A percentile compares a stretch with the other conserved stretches of the same genome.
phyloP scores from a whole-genome alignment of 53 echinoderm and acorn worm species.

The Temnopleurus reevesii region DNA sequence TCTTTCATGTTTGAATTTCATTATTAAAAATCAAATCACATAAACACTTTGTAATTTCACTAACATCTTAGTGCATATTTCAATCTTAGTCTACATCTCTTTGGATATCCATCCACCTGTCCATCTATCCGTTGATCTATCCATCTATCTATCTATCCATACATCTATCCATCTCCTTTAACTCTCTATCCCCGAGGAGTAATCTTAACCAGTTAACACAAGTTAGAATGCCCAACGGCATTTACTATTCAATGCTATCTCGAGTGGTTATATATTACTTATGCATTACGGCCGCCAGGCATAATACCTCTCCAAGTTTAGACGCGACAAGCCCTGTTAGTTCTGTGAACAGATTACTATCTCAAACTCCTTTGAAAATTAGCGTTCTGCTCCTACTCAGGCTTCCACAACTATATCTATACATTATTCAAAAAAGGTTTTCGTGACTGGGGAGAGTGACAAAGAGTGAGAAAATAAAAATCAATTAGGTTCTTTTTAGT shows the following conservation, averaged over 20 bases:
- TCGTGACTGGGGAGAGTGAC: not conserved
- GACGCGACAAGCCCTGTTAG: not conserved
- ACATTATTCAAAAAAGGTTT: not conserved
- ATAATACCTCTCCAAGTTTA: slow-evolving; percentile 39
- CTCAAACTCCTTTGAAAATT: not conserved
- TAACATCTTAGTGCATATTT: no score
- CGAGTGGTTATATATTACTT: slow-evolving; percentile 52
- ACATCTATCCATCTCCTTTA: not conserved
- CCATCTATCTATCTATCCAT: not conserved
- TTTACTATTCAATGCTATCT: slow-evolving; percentile 18
- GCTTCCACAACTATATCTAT: not conserved
- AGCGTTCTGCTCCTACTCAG: not conserved
- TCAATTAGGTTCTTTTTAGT: slow-evolving; percentile 17
- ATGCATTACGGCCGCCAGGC: slow-evolving; percentile 47
- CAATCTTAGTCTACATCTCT: not conserved
- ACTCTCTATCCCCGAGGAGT: not conserved
- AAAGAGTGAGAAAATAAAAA: slow-evolving; percentile 10
- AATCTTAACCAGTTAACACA: not conserved
- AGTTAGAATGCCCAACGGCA: slow-evolving; percentile 15
- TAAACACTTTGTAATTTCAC: not conserved
- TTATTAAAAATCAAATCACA: no score
- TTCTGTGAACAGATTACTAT: not conserved
- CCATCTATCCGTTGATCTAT: not conserved
- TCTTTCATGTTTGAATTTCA: not conserved
- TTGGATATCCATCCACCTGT: no score